A percentile compares a stretch with the other conserved stretches of the same genome.
Conservation (phyloP, 1,140 invertebrate genomes). For the Sitodiplosis mosellana region DNA sequence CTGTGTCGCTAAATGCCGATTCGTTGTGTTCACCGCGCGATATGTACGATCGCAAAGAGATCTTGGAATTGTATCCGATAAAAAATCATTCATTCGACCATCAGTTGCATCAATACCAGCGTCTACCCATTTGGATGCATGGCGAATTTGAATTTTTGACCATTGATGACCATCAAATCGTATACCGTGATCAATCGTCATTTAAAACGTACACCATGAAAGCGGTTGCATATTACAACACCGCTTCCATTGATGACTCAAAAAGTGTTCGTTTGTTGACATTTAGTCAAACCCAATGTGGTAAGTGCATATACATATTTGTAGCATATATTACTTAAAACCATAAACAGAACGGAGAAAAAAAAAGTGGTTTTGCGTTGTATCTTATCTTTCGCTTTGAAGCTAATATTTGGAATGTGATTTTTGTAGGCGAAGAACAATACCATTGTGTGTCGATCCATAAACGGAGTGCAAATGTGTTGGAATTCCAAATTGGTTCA, state of each 20-base stretch:
- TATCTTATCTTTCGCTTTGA: slow-evolving; percentile 12
- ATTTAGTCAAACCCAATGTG: slow-evolving; percentile 35
- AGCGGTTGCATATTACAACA: slow-evolving; percentile 27
- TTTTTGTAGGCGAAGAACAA: slow-evolving; percentile 33
- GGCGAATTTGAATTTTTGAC: slow-evolving; percentile 43
- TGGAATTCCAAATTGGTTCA: slow-evolving; percentile 41
- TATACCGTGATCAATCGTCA: slow-evolving; percentile 41
- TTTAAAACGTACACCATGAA: slow-evolving; percentile 44
- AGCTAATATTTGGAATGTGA: slow-evolving; percentile 18
- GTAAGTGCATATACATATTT: slow-evolving; percentile 3
- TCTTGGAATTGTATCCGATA: slow-evolving; percentile 15
- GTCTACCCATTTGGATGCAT: slow-evolving; percentile 45
- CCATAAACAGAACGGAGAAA: neutral
- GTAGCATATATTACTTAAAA: neutral
- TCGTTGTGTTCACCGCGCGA: slow-evolving; percentile 44
- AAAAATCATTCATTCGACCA: slow-evolving; percentile 8
- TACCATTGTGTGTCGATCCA: slow-evolving; percentile 45
- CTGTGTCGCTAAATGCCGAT: slow-evolving; percentile 45
- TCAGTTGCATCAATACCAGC: slow-evolving; percentile 11
- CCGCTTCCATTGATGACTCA: slow-evolving; percentile 21
- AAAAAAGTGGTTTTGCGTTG: neutral
- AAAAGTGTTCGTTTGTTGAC: slow-evolving; percentile 15
- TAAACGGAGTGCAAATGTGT: slow-evolving; percentile 39
- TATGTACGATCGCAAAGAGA: slow-evolving; percentile 27
- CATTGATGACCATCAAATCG: slow-evolving; percentile 38